Evolutionary conservation across 2,888 invertebrate species (phyloP).

Genomic region (Hybos culiciformis): DNA sequence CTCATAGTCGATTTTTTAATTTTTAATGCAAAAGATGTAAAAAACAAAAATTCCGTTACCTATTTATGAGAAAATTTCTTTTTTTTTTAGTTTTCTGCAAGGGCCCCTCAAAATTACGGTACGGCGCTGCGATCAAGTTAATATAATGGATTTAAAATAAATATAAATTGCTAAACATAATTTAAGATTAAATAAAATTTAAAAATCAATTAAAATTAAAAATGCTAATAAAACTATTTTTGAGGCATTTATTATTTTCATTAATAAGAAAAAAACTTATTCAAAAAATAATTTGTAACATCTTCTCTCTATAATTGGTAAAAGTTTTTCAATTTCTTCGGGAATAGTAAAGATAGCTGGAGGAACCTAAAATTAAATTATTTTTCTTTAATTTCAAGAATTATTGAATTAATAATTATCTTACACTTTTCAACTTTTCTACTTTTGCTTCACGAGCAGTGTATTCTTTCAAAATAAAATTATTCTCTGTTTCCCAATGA

Average conservation of each 20-base stretch:
- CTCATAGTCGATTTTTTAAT: no score
- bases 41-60: no score
- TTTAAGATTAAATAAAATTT: no score
- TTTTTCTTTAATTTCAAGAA: background rate
- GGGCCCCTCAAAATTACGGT: no score
- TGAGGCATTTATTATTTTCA: background rate
- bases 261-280: conserved; percentile 11
- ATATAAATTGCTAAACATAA: no score
- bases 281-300: conserved; percentile 35
- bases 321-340: conserved; percentile 50
- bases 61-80: no score
- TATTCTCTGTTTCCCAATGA: conserved; percentile 61
- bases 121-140: no score
- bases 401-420: conserved; percentile 8
- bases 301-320: conserved; percentile 42
- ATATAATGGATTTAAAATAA: no score
- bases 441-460: conserved; percentile 65
- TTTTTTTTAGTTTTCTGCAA: no score
- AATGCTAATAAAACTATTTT: background rate
- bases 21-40: no score
- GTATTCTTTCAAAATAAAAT: conserved; percentile 71
- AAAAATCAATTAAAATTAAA: no score
- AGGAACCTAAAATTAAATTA: conserved; percentile 37
- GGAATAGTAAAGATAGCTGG: conserved; percentile 49
- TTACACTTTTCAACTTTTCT: conserved; percentile 48